Evolutionary conservation across 2,888 invertebrate genomes (phyloP).

Genomic region (Troilus luridus): DNA sequence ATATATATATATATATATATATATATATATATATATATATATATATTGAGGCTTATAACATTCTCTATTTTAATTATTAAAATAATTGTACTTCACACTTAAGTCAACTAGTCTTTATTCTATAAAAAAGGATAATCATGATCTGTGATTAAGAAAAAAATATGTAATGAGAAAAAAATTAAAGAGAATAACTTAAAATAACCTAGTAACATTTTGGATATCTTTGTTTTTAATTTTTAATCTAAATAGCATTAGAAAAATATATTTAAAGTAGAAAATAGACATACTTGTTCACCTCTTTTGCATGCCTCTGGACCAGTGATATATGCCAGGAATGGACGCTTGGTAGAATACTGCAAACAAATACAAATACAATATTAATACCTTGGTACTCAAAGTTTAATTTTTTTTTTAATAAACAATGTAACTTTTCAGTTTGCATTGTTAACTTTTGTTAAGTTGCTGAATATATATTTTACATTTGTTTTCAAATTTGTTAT

Average conservation of each 20-base stretch:
- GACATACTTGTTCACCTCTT: constrained; percentile 71
- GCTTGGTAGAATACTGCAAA: constrained; percentile 69
- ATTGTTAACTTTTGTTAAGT: too few relatives aligned
- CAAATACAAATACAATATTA: neutral
- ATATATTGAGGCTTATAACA: neutral
- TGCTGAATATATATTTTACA: too few relatives aligned
- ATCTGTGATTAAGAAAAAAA: too few relatives aligned
- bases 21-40: too few relatives aligned
- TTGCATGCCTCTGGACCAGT: constrained; percentile 71
- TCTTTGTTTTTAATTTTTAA: neutral
- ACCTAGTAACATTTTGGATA: neutral
- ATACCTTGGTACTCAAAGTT: neutral
- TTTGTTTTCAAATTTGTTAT: too few relatives aligned
- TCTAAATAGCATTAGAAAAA: neutral
- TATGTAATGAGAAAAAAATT: neutral
- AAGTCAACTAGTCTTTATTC: too few relatives aligned
- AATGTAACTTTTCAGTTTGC: neutral
- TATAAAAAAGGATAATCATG: too few relatives aligned
- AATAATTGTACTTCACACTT: neutral
- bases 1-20: too few relatives aligned
- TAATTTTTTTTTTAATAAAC: neutral
- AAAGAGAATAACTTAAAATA: neutral
- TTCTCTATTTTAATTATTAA: neutral
- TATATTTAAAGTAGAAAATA: neutral
- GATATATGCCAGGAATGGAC: constrained; percentile 72